Base-by-base conservation (phyloP, 2,113 vertebrate species). In the Pollachius pollachius region DNA sequence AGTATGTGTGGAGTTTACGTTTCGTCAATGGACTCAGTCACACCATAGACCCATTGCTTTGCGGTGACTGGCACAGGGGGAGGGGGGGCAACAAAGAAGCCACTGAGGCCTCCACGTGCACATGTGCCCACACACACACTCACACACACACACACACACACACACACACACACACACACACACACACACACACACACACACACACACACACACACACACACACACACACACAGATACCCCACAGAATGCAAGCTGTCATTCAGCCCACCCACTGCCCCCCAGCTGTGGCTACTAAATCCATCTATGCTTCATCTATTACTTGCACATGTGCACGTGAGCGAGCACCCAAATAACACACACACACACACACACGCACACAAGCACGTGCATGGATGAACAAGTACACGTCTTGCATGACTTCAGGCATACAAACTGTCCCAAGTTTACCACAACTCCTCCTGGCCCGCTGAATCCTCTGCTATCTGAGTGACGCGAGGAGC, bases 81-180 rank as follows among this genome's bases (percentile, higher is more conserved):
- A 82, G 74, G 75, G 82, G 77, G 64, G 74, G 84, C 76, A 89
- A 93, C 91, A 92, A 92, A 89, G 86, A 85, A 85, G 85, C 81
- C 85, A 89, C 84, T 93, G 89, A 92, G 90, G 78, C 81, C 68
- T 69, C 85, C 82, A 7, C 25, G 7, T 41, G n/a, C 41, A 15
- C 62, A 19, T 61, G 5, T 23, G 1, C 71, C 15, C 30, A 16
- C 61, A 15, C 61, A 27, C 69, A 18, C 7, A 52, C 61, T 4
- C 67, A 15, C 48, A n/a, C 63, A 64, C 65, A 61, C 56, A 70
- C 66, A 21, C 54, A 57, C 54, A 57, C 54, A 56, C 72, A 25
- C 64, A 59, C 15, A 65, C 17, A 52, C 67, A 52, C 54, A 57
- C 54, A 57, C 54, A 56, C 72, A 25, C 64, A 59, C 15, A 65